These are phyloP conservation scores for Lepus townsendii DNA, from an alignment of 2,797 vertebrate species.

Conservation along the genomic window DNA sequence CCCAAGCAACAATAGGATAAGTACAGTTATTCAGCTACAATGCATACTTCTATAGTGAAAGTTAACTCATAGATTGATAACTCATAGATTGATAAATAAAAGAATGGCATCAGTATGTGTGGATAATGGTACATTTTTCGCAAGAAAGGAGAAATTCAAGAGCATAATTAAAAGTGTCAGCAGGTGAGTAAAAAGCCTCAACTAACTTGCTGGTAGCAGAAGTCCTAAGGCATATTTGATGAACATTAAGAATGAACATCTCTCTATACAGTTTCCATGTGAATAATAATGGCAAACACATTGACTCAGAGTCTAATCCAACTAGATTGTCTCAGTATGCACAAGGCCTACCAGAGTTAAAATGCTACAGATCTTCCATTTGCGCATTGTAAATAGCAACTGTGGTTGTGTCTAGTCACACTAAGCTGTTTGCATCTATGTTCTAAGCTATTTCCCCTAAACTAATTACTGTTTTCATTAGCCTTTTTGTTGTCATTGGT, in stretches of 20 bases:
- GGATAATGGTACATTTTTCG: background rate
- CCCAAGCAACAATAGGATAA: background rate
- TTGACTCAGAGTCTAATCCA: background rate
- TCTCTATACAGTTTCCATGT: background rate
- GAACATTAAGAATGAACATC: background rate
- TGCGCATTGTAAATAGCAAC: background rate
- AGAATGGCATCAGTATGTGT: background rate
- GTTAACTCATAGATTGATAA: background rate
- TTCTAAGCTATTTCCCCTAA: slow-evolving; percentile 27
- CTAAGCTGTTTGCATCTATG: background rate
- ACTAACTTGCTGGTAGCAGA: background rate
- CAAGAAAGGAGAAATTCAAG: background rate
- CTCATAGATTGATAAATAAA: background rate
- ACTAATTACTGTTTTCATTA: slow-evolving; percentile 61
- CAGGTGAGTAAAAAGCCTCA: background rate
- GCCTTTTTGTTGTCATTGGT: background rate
- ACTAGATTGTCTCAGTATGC: background rate
- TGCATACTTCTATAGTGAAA: background rate
- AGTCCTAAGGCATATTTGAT: background rate
- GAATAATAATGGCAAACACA: background rate
- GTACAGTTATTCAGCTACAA: background rate
- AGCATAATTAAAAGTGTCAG: background rate
- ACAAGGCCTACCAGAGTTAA: background rate
- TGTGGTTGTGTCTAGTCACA: background rate
- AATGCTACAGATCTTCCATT: background rate